Conservation (phyloP, 2,797 vertebrate genomes). For the Hemibagrus guttatus region DNA sequence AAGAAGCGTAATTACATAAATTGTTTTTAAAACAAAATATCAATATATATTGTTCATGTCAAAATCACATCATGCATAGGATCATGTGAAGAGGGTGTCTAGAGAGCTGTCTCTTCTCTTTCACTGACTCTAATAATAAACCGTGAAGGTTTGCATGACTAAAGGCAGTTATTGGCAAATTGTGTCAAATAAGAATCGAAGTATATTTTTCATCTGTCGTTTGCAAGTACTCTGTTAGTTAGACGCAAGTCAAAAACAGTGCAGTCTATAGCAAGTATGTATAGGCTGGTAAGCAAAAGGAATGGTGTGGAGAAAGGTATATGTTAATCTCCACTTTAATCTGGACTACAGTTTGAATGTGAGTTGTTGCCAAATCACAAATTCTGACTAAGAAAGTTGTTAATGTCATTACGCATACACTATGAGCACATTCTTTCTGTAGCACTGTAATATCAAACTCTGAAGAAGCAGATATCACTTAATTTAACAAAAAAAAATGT, state of each 20-base stretch:
- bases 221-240: constrained; percentile 9
- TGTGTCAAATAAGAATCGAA: neutral
- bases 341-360: constrained; percentile 39
- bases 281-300: constrained; percentile 25
- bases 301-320: constrained; percentile 36
- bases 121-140: neutral
- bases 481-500: neutral
- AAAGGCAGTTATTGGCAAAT: neutral
- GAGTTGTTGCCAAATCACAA: constrained; percentile 50
- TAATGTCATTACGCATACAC: neutral
- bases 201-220: neutral
- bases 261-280: constrained; percentile 30
- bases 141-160: neutral
- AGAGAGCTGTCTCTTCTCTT: constrained; percentile 35
- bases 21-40: constrained; percentile 57
- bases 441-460: neutral
- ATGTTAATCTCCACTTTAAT: constrained; percentile 36
- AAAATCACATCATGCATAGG: constrained; percentile 62
- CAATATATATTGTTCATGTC: constrained; percentile 36
- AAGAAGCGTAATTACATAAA: constrained; percentile 28
- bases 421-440: constrained; percentile 21
- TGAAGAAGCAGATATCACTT: neutral
- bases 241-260: neutral
- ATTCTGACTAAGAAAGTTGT: neutral
- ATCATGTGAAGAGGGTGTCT: constrained; percentile 49